A percentile compares a stretch with the other conserved stretches of the same genome.
Evolutionary conservation across 2,113 vertebrate species (phyloP).

Genomic region (Dunckerocampus dactyliophorus): DNA sequence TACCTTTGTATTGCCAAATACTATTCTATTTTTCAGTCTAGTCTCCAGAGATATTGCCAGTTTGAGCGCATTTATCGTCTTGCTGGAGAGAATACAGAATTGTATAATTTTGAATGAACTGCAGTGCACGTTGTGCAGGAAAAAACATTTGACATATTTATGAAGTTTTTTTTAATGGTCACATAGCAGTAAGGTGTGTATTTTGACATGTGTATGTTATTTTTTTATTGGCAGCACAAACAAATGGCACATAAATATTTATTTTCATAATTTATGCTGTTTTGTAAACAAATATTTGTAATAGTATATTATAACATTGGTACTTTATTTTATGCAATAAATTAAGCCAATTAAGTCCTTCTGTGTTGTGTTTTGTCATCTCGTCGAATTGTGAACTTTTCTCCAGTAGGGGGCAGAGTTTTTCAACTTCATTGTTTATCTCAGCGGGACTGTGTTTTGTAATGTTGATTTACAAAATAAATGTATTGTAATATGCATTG

Average conservation of each 20-base stretch:
- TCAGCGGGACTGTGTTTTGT: neutral
- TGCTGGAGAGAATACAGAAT: conserved; percentile 3
- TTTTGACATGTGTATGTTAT: conserved; percentile 25
- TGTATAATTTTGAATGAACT: conserved; percentile 4
- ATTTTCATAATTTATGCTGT: conserved; percentile 66
- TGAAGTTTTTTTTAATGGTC: conserved; percentile 5
- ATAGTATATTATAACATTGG: conserved; percentile 32
- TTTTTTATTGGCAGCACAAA: conserved; percentile 41
- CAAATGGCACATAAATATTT: conserved; percentile 63
- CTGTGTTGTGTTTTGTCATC: neutral
- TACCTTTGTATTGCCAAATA: conserved; percentile 30
- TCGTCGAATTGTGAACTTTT: neutral
- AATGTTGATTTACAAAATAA: too few species aligned
- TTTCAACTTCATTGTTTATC: neutral
- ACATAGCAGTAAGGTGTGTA: conserved; percentile 6
- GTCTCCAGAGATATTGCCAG: conserved; percentile 23
- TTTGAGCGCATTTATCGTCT: conserved; percentile 19
- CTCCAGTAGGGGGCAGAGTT: conserved; percentile 35
- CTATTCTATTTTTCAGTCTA: neutral
- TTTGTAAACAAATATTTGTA: conserved; percentile 62
- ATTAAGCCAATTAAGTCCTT: conserved; percentile 18
- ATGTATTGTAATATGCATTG: too few species aligned
- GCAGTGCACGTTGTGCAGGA: conserved; percentile 1
- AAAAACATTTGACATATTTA: conserved; percentile 12
- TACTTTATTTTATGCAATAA: conserved; percentile 64